These are phyloP conservation scores for Cheiracanthium punctorium DNA, from an alignment of 2,888 invertebrate genomes.

Conservation along the genomic window DNA sequence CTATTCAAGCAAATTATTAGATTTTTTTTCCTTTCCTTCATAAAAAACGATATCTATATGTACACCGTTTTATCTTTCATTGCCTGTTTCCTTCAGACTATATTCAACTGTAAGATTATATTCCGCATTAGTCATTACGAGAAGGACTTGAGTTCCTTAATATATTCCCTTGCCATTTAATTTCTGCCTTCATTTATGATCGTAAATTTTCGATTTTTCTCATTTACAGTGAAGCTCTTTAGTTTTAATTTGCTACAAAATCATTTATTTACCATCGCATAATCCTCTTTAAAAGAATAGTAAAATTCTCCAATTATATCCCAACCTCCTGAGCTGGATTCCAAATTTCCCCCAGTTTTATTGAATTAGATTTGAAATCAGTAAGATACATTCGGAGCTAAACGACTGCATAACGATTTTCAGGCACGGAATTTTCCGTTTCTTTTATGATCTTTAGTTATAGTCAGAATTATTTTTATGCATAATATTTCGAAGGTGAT, in stretches of 20 bases:
- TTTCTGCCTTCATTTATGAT: neutral
- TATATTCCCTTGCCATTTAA: too few relatives aligned
- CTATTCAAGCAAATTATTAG: too few relatives aligned
- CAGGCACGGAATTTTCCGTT: neutral
- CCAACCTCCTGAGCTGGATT: neutral
- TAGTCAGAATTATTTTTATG: neutral
- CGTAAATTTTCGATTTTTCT: neutral
- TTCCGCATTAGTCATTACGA: too few relatives aligned
- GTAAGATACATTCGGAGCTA: neutral
- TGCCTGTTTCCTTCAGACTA: too few relatives aligned
- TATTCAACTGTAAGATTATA: too few relatives aligned
- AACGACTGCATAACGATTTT: neutral
- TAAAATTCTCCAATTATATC: neutral
- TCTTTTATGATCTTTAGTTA: neutral
- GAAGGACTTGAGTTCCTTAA: too few relatives aligned
- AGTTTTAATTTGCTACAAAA: constrained; percentile 2
- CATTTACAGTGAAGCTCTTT: neutral
- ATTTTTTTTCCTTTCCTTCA: too few relatives aligned
- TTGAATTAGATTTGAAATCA: neutral
- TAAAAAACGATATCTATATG: too few relatives aligned
- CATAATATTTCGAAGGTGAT: neutral
- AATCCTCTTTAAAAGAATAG: neutral
- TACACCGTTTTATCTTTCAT: too few relatives aligned
- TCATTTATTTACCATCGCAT: constrained; percentile 1
- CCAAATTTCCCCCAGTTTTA: neutral